Base-by-base conservation (phyloP, 2,888 invertebrate species). In the Limnephilus marmoratus region DNA sequence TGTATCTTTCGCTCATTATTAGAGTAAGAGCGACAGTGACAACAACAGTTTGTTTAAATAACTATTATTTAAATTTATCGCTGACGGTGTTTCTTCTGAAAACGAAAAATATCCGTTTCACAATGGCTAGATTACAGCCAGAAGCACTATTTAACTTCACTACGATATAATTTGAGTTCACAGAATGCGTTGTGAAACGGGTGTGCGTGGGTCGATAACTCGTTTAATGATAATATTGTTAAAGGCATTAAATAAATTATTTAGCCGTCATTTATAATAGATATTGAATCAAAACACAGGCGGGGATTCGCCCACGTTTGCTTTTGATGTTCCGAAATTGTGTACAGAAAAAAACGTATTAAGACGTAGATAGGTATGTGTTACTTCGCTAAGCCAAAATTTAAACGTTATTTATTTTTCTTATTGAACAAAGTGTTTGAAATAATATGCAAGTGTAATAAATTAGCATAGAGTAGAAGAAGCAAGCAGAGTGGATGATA, bases 281-380 rank as follows among this genome's bases (percentile, higher is more conserved):
- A 68, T 24, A 68, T 68, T 68, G 9, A n/a, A n/a, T 68, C 68
- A 68, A 68, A 68, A 68, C 68, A 68, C 68, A 24, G 24, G 68
- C 68, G 68, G 68, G 24, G 68, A 68, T 24, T n/a, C n/a, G n/a
- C 68, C 68, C 68, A 68, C 68, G 68, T 24, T 68, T 24, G 9
- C 68, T 68, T 68, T 68, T 68, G 68, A 68, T 68, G 68, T 68
- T 68, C 68, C 68, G 68, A 68, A 68, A 68, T 68, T n/a, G 68
- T 68, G 24, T 68, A 9, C 24, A n/a, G 9, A 68, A n/a, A 68
- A 68, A 68, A 68, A n/a, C 3, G 24, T 9, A n/a, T 24, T 68
- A 68, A 68, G 68, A 68, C 1, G n/a, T 68, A n/a, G 5, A 2
- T 53, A 53, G 4, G 4, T 49, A 49, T 68, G 68, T n/a, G 24